A percentile compares a stretch with the other conserved stretches of the same genome.
These are phyloP conservation scores for Ectemnius cavifrons DNA, from an alignment of 2,888 invertebrate species.

Conservation along the genomic window DNA sequence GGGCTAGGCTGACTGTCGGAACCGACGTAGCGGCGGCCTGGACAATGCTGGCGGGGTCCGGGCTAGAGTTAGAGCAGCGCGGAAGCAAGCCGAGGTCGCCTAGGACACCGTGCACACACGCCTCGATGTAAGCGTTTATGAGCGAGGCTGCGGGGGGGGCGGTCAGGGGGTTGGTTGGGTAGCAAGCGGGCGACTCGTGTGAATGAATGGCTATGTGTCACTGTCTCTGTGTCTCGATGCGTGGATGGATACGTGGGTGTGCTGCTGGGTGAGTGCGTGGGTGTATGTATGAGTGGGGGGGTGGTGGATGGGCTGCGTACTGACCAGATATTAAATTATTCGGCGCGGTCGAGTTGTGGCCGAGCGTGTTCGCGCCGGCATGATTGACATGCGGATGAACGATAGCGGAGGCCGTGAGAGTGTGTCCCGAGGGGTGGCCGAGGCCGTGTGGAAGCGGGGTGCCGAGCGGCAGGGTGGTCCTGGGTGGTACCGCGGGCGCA, in stretches of 20 bases:
- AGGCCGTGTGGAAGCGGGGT: conserved; percentile 62
- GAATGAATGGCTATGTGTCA: not conserved
- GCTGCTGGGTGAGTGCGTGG: no score
- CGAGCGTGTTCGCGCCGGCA: conserved; percentile 66
- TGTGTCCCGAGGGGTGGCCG: conserved; percentile 71
- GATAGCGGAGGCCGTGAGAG: conserved; percentile 74
- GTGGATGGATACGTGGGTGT: not conserved
- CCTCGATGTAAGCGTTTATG: no score
- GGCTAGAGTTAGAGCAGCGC: no score
- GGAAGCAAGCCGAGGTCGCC: no score
- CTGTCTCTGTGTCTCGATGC: not conserved
- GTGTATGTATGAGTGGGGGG: not conserved
- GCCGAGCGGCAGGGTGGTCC: conserved; percentile 67
- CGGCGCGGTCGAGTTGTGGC: conserved; percentile 65
- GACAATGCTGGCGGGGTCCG: no score
- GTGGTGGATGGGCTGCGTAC: conserved; percentile 44
- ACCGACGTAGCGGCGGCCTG: no score
- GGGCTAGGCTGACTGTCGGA: no score
- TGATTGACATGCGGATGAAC: conserved; percentile 75
- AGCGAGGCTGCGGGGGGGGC: no score
- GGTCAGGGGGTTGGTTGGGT: no score
- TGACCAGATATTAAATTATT: conserved; percentile 74
- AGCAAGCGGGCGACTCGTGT: no score
- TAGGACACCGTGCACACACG: no score
- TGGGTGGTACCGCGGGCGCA: conserved; percentile 76